Evolutionary conservation across 2,888 invertebrate species (phyloP).

Genomic region (Nemapogon koenigi): DNA sequence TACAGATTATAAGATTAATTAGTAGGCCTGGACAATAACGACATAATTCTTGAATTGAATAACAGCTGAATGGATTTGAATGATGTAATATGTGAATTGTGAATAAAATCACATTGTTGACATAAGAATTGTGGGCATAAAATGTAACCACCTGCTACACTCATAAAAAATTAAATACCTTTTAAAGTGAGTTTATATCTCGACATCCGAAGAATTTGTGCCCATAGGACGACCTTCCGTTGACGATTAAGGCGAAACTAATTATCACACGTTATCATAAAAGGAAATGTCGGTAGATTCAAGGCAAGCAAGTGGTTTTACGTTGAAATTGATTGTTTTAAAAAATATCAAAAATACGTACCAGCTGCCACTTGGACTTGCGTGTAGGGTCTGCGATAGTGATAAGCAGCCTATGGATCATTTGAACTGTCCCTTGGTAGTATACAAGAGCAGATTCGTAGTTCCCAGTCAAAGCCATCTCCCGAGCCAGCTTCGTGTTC

Average conservation of each 20-base stretch:
- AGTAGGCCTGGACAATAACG: no score
- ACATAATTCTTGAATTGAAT: no score
- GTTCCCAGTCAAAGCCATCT: conserved; percentile 94
- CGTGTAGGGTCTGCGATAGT: conserved; percentile 81
- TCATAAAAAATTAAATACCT: not conserved
- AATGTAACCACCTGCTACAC: not conserved
- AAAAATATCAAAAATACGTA: conserved; percentile 30
- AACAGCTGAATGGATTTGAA: no score
- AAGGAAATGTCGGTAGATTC: conserved; percentile 44
- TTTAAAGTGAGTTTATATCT: not conserved
- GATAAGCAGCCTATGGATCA: conserved; percentile 83
- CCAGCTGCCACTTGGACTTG: conserved; percentile 90
- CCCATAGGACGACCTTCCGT: conserved; percentile 42
- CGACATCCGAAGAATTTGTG: not conserved
- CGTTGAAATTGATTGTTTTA: conserved; percentile 17
- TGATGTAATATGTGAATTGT: no score
- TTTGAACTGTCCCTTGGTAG: conserved; percentile 91
- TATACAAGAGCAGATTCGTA: conserved; percentile 94
- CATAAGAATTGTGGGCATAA: no score
- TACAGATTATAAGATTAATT: no score
- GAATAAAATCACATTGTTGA: no score
- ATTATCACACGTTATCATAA: conserved; percentile 45
- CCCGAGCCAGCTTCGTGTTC: conserved; percentile 93
- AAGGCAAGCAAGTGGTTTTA: conserved; percentile 38
- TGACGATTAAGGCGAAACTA: conserved; percentile 32